A percentile compares a stretch with the other conserved stretches of the same genome.
These are phyloP conservation scores for Microtus richardsoni DNA, from an alignment of 2,113 vertebrate genomes.

Conservation along the genomic window DNA sequence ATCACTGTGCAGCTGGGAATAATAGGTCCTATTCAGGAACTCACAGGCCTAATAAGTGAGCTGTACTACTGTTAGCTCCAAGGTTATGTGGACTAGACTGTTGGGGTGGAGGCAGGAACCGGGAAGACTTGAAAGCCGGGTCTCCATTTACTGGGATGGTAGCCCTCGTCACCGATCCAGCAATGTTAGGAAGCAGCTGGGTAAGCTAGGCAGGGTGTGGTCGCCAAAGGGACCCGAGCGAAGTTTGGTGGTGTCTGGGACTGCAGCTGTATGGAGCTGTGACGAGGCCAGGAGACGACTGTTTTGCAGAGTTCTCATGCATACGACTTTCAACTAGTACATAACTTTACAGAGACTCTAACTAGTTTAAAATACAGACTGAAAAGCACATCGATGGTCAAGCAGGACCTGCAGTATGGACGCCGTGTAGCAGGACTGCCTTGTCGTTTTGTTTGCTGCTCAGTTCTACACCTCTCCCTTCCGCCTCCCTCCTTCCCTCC, in stretches of 20 bases:
- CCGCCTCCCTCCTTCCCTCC: neutral
- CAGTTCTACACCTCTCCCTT: too few species aligned
- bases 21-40: neutral
- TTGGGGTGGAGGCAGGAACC: neutral
- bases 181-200: neutral
- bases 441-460: neutral
- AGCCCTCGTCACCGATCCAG: neutral
- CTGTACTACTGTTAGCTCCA: neutral
- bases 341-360: neutral
- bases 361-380: neutral
- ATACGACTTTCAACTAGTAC: neutral
- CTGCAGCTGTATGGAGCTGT: neutral
- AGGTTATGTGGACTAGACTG: neutral
- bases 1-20: neutral
- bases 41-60: neutral
- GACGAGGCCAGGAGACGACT: neutral
- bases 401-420: neutral
- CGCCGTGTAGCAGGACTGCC: fast-evolving
- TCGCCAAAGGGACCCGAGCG: neutral
- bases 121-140: neutral
- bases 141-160: neutral
- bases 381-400: neutral
- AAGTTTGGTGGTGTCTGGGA: neutral
- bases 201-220: neutral
- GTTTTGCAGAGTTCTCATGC: neutral